phyloP scores from a whole-genome alignment of 2,888 invertebrate species.

The Drosophila nigritarsus region DNA sequence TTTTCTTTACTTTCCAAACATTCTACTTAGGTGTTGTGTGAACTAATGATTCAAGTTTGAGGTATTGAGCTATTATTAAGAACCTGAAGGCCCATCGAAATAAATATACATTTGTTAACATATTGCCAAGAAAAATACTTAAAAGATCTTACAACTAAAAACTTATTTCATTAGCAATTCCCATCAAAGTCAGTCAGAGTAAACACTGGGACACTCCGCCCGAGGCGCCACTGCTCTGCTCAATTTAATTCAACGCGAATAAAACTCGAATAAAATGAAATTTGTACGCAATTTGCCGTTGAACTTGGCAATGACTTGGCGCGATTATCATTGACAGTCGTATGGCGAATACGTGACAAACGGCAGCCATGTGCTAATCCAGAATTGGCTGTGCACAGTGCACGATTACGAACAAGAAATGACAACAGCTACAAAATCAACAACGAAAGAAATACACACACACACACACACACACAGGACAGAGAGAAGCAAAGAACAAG shows the following conservation, averaged over 20 bases:
- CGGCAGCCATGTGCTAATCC: slow-evolving; percentile 71
- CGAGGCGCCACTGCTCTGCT: slow-evolving; percentile 50
- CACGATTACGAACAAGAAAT: slow-evolving; percentile 26
- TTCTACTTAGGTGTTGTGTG: background rate
- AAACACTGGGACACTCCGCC: slow-evolving; percentile 12
- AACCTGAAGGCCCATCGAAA: slow-evolving; percentile 30
- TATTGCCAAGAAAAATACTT: slow-evolving; percentile 34
- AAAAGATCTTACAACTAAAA: slow-evolving; percentile 65
- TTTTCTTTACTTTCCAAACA: background rate
- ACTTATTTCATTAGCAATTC: slow-evolving; percentile 81
- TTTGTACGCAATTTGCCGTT: slow-evolving; percentile 52
- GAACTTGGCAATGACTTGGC: slow-evolving; percentile 42
- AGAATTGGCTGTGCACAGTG: slow-evolving; percentile 27
- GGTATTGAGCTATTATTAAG: slow-evolving; percentile 3
- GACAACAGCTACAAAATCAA: slow-evolving; percentile 28
- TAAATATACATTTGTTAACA: slow-evolving; percentile 48
- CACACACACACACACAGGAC: background rate
- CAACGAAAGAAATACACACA: slow-evolving; percentile 36
- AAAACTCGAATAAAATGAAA: slow-evolving; percentile 70
- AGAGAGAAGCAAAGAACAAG: background rate
- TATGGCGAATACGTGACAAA: slow-evolving; percentile 60
- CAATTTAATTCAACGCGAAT: slow-evolving; percentile 80
- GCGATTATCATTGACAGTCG: slow-evolving; percentile 62
- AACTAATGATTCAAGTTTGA: slow-evolving; percentile 64
- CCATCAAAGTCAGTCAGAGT: slow-evolving; percentile 59